Evolutionary conservation across 2,888 invertebrate species (phyloP).

Genomic region (Hirtodrosophila confusa): DNA sequence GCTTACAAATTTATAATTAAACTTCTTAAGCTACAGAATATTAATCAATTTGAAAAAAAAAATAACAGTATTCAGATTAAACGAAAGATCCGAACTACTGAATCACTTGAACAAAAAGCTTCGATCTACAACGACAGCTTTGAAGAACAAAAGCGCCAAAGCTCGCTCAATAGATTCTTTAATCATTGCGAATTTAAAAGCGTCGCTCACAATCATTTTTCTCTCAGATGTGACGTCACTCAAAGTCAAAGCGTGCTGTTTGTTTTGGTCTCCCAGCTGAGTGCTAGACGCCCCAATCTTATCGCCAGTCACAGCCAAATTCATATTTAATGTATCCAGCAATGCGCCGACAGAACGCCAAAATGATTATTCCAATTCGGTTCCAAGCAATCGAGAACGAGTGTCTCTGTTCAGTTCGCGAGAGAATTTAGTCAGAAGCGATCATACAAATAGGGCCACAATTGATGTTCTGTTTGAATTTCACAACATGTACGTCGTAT

Average conservation of each 20-base stretch:
- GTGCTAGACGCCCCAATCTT: neutral
- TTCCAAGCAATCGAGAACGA: neutral
- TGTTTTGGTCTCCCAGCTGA: slow-evolving; percentile 2
- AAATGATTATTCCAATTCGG: neutral
- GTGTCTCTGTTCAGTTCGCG: slow-evolving; percentile 20
- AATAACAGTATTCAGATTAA: neutral
- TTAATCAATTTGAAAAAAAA: neutral
- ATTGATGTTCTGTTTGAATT: neutral
- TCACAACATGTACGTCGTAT: slow-evolving; percentile 53
- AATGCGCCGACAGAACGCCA: neutral
- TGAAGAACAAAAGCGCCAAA: slow-evolving; percentile 1
- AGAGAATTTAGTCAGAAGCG: neutral
- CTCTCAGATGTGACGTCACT: slow-evolving; percentile 2
- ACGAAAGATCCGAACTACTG: neutral
- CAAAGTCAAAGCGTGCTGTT: too few relatives aligned
- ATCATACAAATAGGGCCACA: neutral
- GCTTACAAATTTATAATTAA: too few relatives aligned
- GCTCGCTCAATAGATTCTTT: slow-evolving; percentile 10
- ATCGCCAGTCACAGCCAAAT: too few relatives aligned
- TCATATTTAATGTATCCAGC: neutral
- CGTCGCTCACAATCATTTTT: neutral
- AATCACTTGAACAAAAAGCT: slow-evolving; percentile 6
- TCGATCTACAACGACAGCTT: neutral
- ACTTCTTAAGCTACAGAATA: neutral
- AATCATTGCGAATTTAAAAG: neutral